These are phyloP conservation scores for Pangasianodon gigas DNA, from an alignment of 2,113 vertebrate species.

Conservation along the genomic window DNA sequence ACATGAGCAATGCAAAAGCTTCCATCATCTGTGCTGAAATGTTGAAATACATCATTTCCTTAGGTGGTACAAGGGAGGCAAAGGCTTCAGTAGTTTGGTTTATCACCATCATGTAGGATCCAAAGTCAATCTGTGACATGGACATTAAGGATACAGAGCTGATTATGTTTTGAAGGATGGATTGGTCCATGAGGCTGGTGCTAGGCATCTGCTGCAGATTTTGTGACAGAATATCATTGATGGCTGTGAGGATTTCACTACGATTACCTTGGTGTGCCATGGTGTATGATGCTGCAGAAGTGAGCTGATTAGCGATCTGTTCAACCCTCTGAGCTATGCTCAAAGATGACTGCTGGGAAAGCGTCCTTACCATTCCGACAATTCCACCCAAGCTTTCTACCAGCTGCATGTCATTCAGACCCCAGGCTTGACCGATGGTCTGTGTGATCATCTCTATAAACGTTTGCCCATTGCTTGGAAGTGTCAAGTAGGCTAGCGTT, in stretches of 20 bases:
- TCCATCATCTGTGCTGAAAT: slow-evolving; percentile 52
- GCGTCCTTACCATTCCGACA: slow-evolving; percentile 28
- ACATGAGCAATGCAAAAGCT: slow-evolving; percentile 46
- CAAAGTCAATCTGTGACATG: slow-evolving; percentile 29
- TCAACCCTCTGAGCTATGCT: slow-evolving; percentile 44
- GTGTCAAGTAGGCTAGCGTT: slow-evolving; percentile 64
- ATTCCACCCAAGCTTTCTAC: slow-evolving; percentile 41
- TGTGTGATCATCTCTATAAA: slow-evolving; percentile 53
- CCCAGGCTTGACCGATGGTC: slow-evolving; percentile 36
- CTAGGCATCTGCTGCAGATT: slow-evolving; percentile 41
- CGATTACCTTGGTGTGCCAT: slow-evolving; percentile 20
- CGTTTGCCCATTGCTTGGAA: slow-evolving; percentile 42
- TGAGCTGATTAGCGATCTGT: slow-evolving; percentile 43
- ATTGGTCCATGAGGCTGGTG: slow-evolving; percentile 22
- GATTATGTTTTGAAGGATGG: slow-evolving; percentile 47
- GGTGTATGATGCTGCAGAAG: slow-evolving; percentile 25
- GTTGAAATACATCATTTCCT: slow-evolving; percentile 53
- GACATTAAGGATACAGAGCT: slow-evolving; percentile 23
- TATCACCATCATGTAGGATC: slow-evolving; percentile 43
- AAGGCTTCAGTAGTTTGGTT: slow-evolving; percentile 48
- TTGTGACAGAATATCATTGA: slow-evolving; percentile 49
- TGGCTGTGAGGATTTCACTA: slow-evolving; percentile 24
- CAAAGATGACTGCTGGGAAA: slow-evolving; percentile 45
- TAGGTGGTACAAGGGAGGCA: slow-evolving; percentile 40
- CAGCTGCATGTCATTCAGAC: slow-evolving; percentile 21